Conservation (phyloP, 2,113 vertebrate species). For the Gnathonemus longibarbis region DNA sequence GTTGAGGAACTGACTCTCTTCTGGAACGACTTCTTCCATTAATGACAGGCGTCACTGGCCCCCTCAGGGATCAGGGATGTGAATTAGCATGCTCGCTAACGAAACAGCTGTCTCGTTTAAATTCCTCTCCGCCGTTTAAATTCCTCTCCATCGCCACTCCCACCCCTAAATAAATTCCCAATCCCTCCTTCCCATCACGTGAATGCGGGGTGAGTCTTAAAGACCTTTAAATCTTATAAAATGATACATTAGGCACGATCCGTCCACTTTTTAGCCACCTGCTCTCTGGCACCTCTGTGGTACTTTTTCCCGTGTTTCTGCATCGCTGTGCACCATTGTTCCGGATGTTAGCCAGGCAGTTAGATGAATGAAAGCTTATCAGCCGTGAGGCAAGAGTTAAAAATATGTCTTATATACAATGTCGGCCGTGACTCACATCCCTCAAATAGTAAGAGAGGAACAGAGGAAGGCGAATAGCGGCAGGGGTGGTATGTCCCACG, state of each 20-base stretch:
- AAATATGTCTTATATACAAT: neutral
- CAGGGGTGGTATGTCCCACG: constrained; percentile 16
- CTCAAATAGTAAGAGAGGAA: neutral
- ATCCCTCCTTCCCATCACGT: neutral
- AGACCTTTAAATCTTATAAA: neutral
- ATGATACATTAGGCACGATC: neutral
- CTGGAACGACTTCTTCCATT: neutral
- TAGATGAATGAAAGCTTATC: neutral
- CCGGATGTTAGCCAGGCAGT: neutral
- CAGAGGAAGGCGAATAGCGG: neutral
- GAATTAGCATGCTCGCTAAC: neutral
- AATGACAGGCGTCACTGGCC: neutral
- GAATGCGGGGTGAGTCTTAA: neutral
- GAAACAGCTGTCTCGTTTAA: neutral
- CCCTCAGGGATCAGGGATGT: neutral
- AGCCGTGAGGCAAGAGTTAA: neutral
- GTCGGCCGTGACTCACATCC: neutral
- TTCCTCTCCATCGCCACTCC: neutral
- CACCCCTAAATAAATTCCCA: neutral
- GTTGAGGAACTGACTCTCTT: neutral
- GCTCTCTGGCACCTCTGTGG: neutral
- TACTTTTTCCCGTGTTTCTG: neutral
- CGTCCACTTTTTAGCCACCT: neutral
- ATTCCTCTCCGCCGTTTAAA: neutral
- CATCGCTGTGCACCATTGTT: neutral